Base-by-base conservation (phyloP, 2,113 vertebrate genomes). In the Trematomus loennbergii region DNA sequence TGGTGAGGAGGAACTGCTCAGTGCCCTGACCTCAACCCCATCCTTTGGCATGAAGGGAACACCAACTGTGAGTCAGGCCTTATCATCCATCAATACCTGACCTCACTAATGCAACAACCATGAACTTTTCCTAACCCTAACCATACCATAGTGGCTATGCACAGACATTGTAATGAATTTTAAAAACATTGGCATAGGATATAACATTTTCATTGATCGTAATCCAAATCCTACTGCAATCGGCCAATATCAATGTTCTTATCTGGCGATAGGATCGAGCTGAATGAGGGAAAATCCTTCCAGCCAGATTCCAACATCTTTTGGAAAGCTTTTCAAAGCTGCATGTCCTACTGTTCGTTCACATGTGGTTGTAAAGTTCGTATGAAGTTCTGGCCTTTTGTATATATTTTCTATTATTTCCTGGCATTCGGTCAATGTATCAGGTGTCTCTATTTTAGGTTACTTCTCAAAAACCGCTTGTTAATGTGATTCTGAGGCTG, bases 401-500 rank as follows among this genome's bases (percentile, higher is more conserved):
- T 63, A 1, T 13, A 54, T 54, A 0, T 5, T 36, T 12, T 43
- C 10, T 40, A 45, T 13, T 49, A 43, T 58, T 25, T 15, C 40
- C 5, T 33, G 12, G 29, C 13, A 7, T 48, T 48, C 13, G 45
- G 9, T 7, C 2, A 1, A 49, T 46, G 12, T 40, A 53, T 52
- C 9, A 48, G 6, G 73, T 10, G 16, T n/a, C 45, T 70, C 43
- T 58, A 7, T 62, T 60, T 53, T 48, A 57, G n/a, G 36, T 48
- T n/a, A 9, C 20, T 22, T 60, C 48, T 58, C 48, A 64, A 9
- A 20, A 20, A 55, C 53, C 63, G 45, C 46, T 58, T 65, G 49
- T 15, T 36, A 76, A 25, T 29, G 62, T 17, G 25, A 46, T 54
- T 85, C 29, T 54, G 72, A 72, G 52, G 18, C 64, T 29, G 40